Evolutionary conservation across 2,797 vertebrate genomes (phyloP).

Genomic region (Mus caroli): DNA sequence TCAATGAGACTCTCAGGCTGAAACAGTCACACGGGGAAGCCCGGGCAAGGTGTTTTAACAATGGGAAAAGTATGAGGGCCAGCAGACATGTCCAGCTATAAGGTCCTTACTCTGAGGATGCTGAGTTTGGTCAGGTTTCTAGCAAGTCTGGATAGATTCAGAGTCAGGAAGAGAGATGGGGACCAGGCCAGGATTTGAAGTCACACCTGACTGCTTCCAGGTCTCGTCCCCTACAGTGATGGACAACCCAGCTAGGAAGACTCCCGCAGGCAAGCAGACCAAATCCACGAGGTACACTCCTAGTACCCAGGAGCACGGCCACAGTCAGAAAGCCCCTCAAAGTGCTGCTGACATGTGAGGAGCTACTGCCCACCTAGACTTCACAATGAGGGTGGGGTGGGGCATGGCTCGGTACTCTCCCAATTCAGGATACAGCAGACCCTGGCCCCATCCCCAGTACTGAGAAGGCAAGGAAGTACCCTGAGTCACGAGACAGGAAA

Average conservation of each 20-base stretch:
- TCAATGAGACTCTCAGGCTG: background rate
- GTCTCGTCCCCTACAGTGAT: background rate
- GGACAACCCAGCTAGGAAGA: background rate
- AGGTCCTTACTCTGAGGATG: background rate
- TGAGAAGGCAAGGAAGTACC: background rate
- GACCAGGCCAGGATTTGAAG: constrained; percentile 90
- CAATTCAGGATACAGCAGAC: background rate
- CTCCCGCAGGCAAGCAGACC: background rate
- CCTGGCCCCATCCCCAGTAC: background rate
- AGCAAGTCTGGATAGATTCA: background rate
- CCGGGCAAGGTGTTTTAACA: background rate
- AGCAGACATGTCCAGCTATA: background rate
- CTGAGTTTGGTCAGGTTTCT: no score
- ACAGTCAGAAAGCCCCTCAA: background rate
- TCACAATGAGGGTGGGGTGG: no score
- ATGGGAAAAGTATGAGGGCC: background rate
- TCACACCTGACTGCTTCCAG: constrained; percentile 78
- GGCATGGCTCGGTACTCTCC: no score
- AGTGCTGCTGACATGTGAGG: background rate
- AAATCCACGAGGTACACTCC: background rate
- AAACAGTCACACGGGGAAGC: rapidly evolving
- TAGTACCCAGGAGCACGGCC: background rate
- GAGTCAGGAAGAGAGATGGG: constrained; percentile 93
- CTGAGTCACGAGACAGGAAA: background rate
- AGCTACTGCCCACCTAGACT: background rate